A percentile compares a stretch with the other conserved stretches of the same genome.
Evolutionary conservation across 2,888 invertebrate genomes (phyloP).

Genomic region (Isoperla grammatica): DNA sequence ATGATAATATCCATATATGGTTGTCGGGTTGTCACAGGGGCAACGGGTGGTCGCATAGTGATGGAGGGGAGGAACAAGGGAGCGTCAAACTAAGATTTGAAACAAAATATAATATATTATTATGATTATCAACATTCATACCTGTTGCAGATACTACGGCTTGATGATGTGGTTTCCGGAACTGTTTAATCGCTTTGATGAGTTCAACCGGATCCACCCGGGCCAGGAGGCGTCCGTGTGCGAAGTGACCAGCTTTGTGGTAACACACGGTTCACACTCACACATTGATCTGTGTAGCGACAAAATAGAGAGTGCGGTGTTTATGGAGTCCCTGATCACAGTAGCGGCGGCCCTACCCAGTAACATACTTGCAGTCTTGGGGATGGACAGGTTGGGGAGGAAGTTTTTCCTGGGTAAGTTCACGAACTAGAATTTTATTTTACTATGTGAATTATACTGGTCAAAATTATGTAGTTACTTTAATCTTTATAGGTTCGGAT

Average conservation of each 20-base stretch:
- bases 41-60: too few species aligned
- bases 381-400: conserved; percentile 80
- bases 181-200: conserved; percentile 85
- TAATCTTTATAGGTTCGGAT: background rate
- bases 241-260: conserved; percentile 70
- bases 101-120: too few species aligned
- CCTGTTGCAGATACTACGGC: conserved; percentile 80
- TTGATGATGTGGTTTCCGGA: conserved; percentile 98
- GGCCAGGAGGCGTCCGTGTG: conserved; percentile 51
- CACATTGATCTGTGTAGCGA: conserved; percentile 55
- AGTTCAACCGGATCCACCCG: conserved; percentile 63
- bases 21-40: too few species aligned
- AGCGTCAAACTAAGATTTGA: too few species aligned
- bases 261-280: conserved; percentile 59
- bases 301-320: conserved; percentile 71
- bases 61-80: too few species aligned
- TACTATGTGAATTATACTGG: background rate
- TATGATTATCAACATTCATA: too few species aligned
- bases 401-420: conserved; percentile 71
- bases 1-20: too few species aligned
- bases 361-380: conserved; percentile 73
- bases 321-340: conserved; percentile 80
- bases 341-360: conserved; percentile 81
- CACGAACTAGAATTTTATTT: too few species aligned
- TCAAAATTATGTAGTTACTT: background rate